Evolutionary conservation across 2,113 vertebrate genomes (phyloP), one percentile per base, ranked within the genome.

Genomic region (Camelus bactrianus): DNA sequence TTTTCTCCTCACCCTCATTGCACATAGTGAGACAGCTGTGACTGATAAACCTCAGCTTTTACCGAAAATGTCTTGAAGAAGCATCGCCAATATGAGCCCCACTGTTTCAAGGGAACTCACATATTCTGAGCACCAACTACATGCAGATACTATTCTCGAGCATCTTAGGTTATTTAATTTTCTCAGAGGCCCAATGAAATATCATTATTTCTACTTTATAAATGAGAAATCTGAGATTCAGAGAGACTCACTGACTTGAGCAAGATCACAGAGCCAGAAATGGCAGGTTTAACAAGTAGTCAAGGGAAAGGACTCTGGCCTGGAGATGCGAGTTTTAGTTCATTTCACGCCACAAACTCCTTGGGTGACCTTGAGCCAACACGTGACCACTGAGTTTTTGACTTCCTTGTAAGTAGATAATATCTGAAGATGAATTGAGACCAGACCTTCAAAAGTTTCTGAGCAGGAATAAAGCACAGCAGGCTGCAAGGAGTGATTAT

Each of bases 381-480:
- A 64, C 38, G 77, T 80, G 28, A 75, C 54, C 52, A 90, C 38
- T 22, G 30, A 86, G 58, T 77, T 93, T 94, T 73, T 96, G 48
- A 92, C 28, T 94, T 67, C 20, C 7, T 67, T 52, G 24, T 56
- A 46, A 48, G 67, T 30, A 89, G 82, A 94, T 90, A 80, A 17
- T 89, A 75, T 87, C 87, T 83, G 35, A 93, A 85, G 86, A 86
- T 70, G 30, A 48, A 94, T 24, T 67, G 76, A 87, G 30, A 28
- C 38, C 26, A 96, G 79, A 48, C 89, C 73, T 86, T 69, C 28
- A 48, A 60, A 93, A 81, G 93, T 92, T 85, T 96, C 85, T 93
- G 52, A 88, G 38, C 46, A 94, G 84, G 67, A 91, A 89, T 80
- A 46, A 94, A 96, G 62, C 67, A 69, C 46, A 83, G 62, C 69